A percentile compares a stretch with the other conserved stretches of the same genome.
These are phyloP conservation scores for Rissa tridactyla DNA, from an alignment of 2,113 vertebrate genomes.

Conservation along the genomic window DNA sequence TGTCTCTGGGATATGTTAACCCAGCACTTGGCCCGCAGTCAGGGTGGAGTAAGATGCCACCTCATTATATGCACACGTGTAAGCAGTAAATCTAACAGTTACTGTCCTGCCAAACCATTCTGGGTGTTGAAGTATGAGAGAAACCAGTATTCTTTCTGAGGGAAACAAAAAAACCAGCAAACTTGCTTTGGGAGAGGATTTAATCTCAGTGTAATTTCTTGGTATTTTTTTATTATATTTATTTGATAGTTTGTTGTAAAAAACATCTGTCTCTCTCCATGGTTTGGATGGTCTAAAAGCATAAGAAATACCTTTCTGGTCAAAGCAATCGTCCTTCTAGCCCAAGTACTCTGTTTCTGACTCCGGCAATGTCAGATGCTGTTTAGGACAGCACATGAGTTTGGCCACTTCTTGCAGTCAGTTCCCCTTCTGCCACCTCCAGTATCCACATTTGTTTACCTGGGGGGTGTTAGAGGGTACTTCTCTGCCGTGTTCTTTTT, in stretches of 20 bases:
- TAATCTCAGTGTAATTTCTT: background rate
- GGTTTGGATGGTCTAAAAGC: background rate
- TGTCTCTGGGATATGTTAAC: background rate
- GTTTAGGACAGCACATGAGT: background rate
- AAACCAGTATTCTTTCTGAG: background rate
- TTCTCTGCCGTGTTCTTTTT: background rate
- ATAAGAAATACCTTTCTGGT: background rate
- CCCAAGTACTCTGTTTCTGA: background rate
- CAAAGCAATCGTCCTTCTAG: background rate
- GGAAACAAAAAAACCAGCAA: background rate
- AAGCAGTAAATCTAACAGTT: background rate
- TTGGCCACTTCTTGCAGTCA: background rate
- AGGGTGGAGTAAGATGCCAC: background rate
- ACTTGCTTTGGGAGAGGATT: background rate
- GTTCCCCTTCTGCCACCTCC: background rate
- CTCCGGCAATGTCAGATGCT: background rate
- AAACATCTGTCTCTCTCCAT: background rate
- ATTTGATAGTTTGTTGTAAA: background rate
- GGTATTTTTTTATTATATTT: background rate
- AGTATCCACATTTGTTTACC: background rate
- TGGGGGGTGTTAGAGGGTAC: background rate
- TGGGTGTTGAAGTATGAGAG: background rate
- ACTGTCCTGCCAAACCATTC: background rate
- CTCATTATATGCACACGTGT: background rate
- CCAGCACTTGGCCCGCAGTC: background rate